Base-by-base conservation (phyloP, 2,113 vertebrate genomes). In the Sigmodon hispidus region DNA sequence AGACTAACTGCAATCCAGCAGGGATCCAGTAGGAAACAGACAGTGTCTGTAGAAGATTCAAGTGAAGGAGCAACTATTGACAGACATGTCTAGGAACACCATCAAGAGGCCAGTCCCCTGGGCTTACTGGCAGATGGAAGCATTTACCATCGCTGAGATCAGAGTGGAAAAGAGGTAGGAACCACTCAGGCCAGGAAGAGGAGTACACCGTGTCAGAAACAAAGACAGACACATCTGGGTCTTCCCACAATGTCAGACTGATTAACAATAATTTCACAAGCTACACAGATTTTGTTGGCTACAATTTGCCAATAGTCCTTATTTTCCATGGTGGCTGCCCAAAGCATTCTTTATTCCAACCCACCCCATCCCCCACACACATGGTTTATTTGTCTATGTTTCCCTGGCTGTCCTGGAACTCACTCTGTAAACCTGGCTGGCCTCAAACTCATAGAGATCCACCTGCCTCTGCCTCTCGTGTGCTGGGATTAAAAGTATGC, bases 11-110 rank as follows among this genome's bases (percentile, higher is more conserved):
- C 7, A 24, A 36, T 48, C 61, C 67, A 36, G 26, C 75, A 63
- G 95, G 52, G 40, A 69, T 61, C 16, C 88, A 95, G 9, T 70
- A 92, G 87, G 57, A 94, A 87, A 65, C 70, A 90, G 87, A 45
- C 45, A 75, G 79, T 0, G 7, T 45, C 45, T 80, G 45, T 50
- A 36, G 31, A 73, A 52, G 52, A 31, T 61, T 90, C 75, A 16
- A 81, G 2, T 6, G 84, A 87, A 77, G 55, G 81, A 76, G 17
- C 29, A 55, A 72, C 21, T 73, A 0, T 36, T 87, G 87, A 76
- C 9, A 48, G 65, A 94, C 21, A 17, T 80, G 16, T 84, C 31
- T 81, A 52, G 88, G 72, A 63, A 63, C 67, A 63, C 67, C 81
- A 93, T 52, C 29, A 86, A 89, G 43, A 13, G 29, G 52, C 45